Evolutionary conservation across 2,113 vertebrate genomes (phyloP), one percentile per base, ranked within the genome.

Genomic region (Rallus limicola): DNA sequence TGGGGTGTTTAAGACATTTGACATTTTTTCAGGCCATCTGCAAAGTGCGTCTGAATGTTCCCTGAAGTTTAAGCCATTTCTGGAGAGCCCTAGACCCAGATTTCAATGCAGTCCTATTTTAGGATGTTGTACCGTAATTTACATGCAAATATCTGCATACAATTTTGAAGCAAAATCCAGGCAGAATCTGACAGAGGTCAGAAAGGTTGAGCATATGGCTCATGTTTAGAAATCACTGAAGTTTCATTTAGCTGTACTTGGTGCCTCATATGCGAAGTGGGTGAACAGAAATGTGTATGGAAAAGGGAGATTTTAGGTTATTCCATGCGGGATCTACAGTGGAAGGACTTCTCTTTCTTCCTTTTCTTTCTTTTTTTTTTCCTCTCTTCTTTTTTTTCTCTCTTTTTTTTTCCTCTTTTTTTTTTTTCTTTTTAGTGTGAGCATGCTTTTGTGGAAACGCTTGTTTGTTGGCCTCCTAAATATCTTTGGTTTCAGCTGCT

Each of bases 21-120:
- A 87, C 34, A 59, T 82, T 94, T 96, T 93, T 86, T 95, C 62
- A 91, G 83, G 44, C 82, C 36, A 55, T 94, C 65, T 82, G 40
- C 79, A 95, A 96, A 93, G 55, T 80, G 50, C 68, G 96, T 86
- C 68, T 80, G 71, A 95, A 88, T 52, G 67, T 77, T 96, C 68
- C 76, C 93, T 96, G 93, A 89, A 60, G 76, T 85, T 85, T 79
- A 83, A 83, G 48, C 69, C 15, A 33, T 74, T 82, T 85, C 87
- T 94, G 68, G 85, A 96, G 94, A 92, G 52, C 42, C 63, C 79
- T 90, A 85, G 36, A 83, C 46, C 23, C 67, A 29, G 15, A 80
- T 91, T 83, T 82, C 82, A 80, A 8, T 53, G 75, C 23, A 83
- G n/a, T 62, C 71, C 79, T 94, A 70, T 91, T 97, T 96, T 90